Evolutionary conservation across 2,888 invertebrate species (phyloP).

Genomic region (Boloria selene): DNA sequence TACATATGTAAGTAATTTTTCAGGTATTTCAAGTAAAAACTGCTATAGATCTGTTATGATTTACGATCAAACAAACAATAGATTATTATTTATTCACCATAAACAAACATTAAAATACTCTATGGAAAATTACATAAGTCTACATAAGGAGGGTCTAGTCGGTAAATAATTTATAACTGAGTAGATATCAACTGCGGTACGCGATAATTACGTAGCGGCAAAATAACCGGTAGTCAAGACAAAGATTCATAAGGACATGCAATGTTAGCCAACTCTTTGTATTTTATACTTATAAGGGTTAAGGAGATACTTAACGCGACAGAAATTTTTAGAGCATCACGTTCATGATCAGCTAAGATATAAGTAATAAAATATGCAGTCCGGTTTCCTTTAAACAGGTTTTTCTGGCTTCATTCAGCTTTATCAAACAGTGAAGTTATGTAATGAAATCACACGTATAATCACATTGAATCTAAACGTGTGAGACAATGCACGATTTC

Average conservation of each 20-base stretch:
- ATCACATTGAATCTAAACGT: constrained; percentile 39
- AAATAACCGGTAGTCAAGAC: neutral
- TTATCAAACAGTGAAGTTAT: constrained; percentile 55
- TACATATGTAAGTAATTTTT: constrained; percentile 25
- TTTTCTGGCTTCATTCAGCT: constrained; percentile 45
- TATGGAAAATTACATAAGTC: constrained; percentile 6
- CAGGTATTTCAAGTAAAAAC: constrained; percentile 22
- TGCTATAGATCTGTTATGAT: constrained; percentile 1
- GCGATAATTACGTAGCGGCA: neutral
- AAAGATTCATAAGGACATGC: constrained; percentile 20
- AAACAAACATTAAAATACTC: constrained; percentile 7
- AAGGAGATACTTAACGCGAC: constrained; percentile 28
- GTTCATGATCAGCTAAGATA: constrained; percentile 26
- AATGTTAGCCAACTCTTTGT: constrained; percentile 20
- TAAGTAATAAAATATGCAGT: constrained; percentile 17
- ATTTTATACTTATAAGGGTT: constrained; percentile 26
- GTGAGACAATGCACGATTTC: constrained; percentile 52
- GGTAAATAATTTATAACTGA: constrained; percentile 1
- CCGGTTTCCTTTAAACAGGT: constrained; percentile 34
- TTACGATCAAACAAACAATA: neutral
- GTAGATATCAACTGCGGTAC: neutral
- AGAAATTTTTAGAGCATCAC: constrained; percentile 35
- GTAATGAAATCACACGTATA: constrained; percentile 42
- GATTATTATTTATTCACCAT: neutral
- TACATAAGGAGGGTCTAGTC: neutral